These are phyloP conservation scores for Rhingia rostrata DNA, from an alignment of 2,888 invertebrate species.

Conservation along the genomic window DNA sequence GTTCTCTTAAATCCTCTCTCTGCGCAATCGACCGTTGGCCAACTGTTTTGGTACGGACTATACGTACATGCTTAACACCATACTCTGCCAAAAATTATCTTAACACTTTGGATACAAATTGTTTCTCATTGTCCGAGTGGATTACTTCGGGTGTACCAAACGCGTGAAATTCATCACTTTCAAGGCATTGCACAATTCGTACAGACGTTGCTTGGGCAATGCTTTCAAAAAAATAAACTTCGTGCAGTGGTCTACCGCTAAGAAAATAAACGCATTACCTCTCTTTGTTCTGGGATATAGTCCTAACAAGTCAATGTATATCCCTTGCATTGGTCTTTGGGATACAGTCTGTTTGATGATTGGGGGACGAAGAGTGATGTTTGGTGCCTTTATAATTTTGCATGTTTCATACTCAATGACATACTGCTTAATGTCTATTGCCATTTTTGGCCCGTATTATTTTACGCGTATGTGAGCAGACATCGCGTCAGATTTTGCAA, in stretches of 20 bases:
- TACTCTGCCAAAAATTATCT: background rate
- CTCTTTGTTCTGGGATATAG: background rate
- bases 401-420: background rate
- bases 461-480: background rate
- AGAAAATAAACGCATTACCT: background rate
- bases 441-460: background rate
- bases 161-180: background rate
- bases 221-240: background rate
- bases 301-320: background rate
- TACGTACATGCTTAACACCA: background rate
- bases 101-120: background rate
- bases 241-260: background rate
- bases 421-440: background rate
- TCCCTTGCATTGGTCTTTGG: background rate
- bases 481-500: too few relatives aligned
- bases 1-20: too few relatives aligned
- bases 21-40: too few relatives aligned
- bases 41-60: too few relatives aligned
- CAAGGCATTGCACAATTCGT: background rate
- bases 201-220: background rate
- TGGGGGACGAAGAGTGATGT: background rate
- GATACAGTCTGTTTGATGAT: background rate
- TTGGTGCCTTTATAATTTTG: background rate
- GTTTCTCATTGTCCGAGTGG: background rate
- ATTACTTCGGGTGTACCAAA: background rate